Evolutionary conservation across 2,888 invertebrate genomes (phyloP).

Genomic region (Idaea straminata): DNA sequence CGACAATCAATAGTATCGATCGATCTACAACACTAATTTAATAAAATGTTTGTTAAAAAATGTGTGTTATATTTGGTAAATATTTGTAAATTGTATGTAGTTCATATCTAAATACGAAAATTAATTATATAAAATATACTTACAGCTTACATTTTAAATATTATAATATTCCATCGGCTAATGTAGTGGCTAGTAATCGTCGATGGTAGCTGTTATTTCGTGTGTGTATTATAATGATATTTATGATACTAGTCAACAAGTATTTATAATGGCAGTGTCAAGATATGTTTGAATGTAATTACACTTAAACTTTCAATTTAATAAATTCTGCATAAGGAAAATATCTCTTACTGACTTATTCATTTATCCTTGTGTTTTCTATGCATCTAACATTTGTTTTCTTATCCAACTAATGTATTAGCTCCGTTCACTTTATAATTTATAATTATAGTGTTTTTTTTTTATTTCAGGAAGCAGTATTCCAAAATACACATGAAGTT

Average conservation of each 20-base stretch:
- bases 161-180: conserved; percentile 18
- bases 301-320: conserved; percentile 68
- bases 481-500: conserved; percentile 79
- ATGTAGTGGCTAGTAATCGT: conserved; percentile 27
- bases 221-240: conserved; percentile 48
- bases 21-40: conserved; percentile 6
- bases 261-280: conserved; percentile 69
- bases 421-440: neutral
- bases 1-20: neutral
- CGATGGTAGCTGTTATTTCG: conserved; percentile 31
- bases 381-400: no score
- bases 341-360: conserved; percentile 57
- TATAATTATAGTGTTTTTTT: conserved; percentile 33
- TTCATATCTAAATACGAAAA: conserved; percentile 18
- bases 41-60: conserved; percentile 19
- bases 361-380: conserved; percentile 18
- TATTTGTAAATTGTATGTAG: conserved; percentile 27
- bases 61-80: conserved; percentile 18
- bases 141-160: conserved; percentile 16
- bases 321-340: conserved; percentile 71
- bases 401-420: neutral
- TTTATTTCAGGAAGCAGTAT: conserved; percentile 78
- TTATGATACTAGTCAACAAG: conserved; percentile 69
- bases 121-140: conserved; percentile 10
- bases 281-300: conserved; percentile 69